These are phyloP conservation scores for Myathropa florea DNA, from an alignment of 2,888 invertebrate genomes.

Conservation along the genomic window DNA sequence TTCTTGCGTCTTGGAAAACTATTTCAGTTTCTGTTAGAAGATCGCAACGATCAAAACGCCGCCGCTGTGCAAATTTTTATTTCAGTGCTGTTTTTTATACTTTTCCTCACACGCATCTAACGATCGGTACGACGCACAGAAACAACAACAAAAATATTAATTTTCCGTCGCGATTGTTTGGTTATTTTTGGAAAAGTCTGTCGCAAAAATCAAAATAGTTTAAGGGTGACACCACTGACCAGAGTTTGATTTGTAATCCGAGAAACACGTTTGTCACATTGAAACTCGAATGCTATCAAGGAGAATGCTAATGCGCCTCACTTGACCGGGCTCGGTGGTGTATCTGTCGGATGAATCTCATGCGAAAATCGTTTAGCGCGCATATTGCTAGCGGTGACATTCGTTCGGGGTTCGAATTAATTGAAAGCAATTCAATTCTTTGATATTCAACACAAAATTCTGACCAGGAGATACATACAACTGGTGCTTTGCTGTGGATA, in stretches of 20 bases:
- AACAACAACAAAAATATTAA: neutral
- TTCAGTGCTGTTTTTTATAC: neutral
- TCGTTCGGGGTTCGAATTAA: conserved; percentile 21
- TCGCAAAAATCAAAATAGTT: conserved; percentile 28
- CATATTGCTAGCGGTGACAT: conserved; percentile 20
- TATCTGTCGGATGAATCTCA: neutral
- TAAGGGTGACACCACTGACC: conserved; percentile 44
- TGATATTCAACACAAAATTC: neutral
- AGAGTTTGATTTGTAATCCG: conserved; percentile 35
- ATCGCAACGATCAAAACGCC: conserved; percentile 56
- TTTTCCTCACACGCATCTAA: no score
- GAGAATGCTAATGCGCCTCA: conserved; percentile 14
- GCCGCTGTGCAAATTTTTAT: neutral
- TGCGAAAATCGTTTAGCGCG: conserved; percentile 10
- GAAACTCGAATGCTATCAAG: neutral
- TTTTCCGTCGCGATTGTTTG: conserved; percentile 10
- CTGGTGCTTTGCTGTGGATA: neutral
- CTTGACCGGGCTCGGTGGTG: conserved; percentile 14
- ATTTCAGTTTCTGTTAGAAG: conserved; percentile 55
- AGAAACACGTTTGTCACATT: conserved; percentile 25
- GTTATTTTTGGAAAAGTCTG: conserved; percentile 42
- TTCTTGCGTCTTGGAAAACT: conserved; percentile 27
- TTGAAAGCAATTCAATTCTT: conserved; percentile 37
- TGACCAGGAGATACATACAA: neutral
- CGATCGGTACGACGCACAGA: neutral